Evolutionary conservation across 2,113 vertebrate genomes (phyloP).

Genomic region (Nibea albiflora): DNA sequence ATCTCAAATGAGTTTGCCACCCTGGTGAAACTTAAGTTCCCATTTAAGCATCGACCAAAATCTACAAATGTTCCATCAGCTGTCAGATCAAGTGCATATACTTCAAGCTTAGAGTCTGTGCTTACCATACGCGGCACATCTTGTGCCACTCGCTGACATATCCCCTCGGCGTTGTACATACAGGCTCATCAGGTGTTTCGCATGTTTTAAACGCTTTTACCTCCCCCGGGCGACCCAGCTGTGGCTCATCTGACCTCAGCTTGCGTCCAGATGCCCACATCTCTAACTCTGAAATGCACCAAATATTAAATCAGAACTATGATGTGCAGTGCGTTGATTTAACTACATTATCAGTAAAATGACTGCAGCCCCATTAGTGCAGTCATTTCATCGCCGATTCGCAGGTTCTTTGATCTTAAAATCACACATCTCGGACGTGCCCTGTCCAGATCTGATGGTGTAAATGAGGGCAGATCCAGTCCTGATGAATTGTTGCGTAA

Average conservation of each 20-base stretch:
- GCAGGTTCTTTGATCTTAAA: neutral
- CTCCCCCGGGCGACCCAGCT: neutral
- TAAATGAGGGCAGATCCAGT: neutral
- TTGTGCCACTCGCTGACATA: neutral
- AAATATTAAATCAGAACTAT: neutral
- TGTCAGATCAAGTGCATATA: neutral
- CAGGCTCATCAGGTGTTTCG: neutral
- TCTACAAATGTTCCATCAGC: conserved; percentile 1
- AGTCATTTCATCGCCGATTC: neutral
- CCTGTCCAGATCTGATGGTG: neutral
- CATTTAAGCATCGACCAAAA: neutral
- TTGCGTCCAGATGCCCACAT: neutral
- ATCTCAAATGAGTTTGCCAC: neutral
- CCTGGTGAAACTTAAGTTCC: neutral
- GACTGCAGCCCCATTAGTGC: neutral
- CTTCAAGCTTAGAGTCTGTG: neutral
- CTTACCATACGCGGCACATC: neutral
- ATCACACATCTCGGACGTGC: neutral
- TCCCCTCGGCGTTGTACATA: neutral
- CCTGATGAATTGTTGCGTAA: neutral
- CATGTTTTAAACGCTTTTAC: neutral
- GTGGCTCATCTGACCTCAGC: conserved; percentile 22
- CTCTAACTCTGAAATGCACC: neutral
- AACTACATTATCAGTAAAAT: neutral
- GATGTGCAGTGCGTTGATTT: neutral